Conservation (phyloP, 2,888 invertebrate species). For the Acronicta psi region DNA sequence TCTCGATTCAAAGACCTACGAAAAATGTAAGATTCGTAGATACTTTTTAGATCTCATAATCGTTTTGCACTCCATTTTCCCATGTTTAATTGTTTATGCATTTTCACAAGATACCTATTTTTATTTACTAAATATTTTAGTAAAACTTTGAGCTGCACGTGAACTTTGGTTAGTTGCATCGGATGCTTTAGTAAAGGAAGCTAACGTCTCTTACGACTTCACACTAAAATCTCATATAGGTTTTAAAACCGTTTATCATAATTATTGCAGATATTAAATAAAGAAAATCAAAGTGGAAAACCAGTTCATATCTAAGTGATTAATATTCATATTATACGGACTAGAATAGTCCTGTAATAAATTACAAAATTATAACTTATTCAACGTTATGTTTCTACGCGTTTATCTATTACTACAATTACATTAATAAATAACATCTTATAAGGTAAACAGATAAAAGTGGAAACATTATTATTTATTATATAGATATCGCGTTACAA, state of each 20-base stretch:
- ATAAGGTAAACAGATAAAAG: slow-evolving; percentile 37
- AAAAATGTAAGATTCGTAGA: not conserved
- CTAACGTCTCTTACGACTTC: too few species aligned
- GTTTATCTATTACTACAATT: slow-evolving; percentile 46
- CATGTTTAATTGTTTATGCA: too few species aligned
- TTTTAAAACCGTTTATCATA: too few species aligned
- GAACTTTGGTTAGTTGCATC: too few species aligned
- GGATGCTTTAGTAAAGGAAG: too few species aligned
- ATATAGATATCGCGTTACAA: too few species aligned
- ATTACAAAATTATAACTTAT: slow-evolving; percentile 31
- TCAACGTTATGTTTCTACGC: slow-evolving; percentile 33
- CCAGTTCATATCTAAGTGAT: not conserved
- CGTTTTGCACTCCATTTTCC: not conserved
- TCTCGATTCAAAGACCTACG: too few species aligned
- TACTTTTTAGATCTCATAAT: too few species aligned
- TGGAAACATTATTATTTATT: slow-evolving; percentile 24
- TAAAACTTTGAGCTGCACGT: too few species aligned
- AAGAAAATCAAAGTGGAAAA: not conserved
- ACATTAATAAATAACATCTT: slow-evolving; percentile 35
- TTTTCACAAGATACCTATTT: too few species aligned
- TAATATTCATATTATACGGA: not conserved
- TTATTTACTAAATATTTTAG: too few species aligned
- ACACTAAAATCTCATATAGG: too few species aligned
- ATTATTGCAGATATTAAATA: not conserved
- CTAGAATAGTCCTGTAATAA: not conserved